phyloP scores from a whole-genome alignment of 2,797 vertebrate species.

The Crenichthys baileyi region DNA sequence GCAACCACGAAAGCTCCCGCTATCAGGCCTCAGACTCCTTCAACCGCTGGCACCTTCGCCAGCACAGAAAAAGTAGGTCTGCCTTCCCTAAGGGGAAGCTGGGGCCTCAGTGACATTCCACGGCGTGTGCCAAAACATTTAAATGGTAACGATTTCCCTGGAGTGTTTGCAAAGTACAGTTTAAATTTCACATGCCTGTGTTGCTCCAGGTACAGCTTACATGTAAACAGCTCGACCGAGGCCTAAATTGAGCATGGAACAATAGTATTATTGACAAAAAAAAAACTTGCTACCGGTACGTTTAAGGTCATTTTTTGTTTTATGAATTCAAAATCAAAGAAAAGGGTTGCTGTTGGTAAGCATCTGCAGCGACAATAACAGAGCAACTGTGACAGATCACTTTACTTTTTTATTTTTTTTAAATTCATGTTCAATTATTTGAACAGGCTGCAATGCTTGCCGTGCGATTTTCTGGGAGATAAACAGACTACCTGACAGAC shows the following conservation, averaged over 20 bases:
- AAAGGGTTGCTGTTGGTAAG: no score
- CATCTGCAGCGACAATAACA: slow-evolving; percentile 5
- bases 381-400: background rate
- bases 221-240: slow-evolving; percentile 34
- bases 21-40: slow-evolving; percentile 57
- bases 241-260: slow-evolving; percentile 14
- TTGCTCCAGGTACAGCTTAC: slow-evolving; percentile 45
- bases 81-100: slow-evolving; percentile 43
- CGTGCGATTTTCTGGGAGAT: slow-evolving; percentile 15
- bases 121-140: slow-evolving; percentile 49
- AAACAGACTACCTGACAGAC: background rate
- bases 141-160: slow-evolving; percentile 61
- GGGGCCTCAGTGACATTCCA: slow-evolving; percentile 53
- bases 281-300: slow-evolving; percentile 12
- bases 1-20: slow-evolving; percentile 42
- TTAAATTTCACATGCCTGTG: slow-evolving; percentile 54
- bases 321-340: background rate
- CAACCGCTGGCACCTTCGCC: slow-evolving; percentile 56
- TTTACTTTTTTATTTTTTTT: slow-evolving; percentile 37
- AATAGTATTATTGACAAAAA: slow-evolving; percentile 7
- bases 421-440: background rate
- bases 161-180: slow-evolving; percentile 37
- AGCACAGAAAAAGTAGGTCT: slow-evolving; percentile 69
- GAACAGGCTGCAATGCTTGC: slow-evolving; percentile 3
- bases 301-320: background rate